These are phyloP conservation scores for Halictus rubicundus DNA, from an alignment of 1,140 invertebrate species.

Conservation along the genomic window DNA sequence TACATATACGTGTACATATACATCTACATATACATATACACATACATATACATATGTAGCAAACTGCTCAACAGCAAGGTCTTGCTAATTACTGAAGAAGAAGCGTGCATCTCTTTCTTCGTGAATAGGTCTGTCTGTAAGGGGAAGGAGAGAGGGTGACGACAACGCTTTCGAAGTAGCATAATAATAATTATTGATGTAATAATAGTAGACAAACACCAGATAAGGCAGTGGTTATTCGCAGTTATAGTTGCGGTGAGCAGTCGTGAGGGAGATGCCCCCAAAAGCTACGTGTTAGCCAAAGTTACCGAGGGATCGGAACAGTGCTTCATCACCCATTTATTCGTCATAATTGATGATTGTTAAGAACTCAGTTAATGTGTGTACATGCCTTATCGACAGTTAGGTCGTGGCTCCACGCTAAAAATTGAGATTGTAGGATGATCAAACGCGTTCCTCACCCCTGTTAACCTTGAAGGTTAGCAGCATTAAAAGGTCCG, in stretches of 20 bases:
- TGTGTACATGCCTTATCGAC: not conserved
- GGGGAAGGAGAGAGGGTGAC: constrained; percentile 30
- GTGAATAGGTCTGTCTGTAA: constrained; percentile 46
- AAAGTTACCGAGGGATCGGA: constrained; percentile 70
- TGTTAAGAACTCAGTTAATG: too few species aligned
- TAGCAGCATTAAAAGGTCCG: constrained; percentile 79
- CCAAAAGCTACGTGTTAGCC: constrained; percentile 81
- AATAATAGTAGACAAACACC: constrained; percentile 80
- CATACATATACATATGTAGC: constrained; percentile 43
- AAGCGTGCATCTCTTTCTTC: constrained; percentile 66
- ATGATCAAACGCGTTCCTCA: constrained; percentile 46
- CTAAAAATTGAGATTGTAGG: not conserved
- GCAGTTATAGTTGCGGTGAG: constrained; percentile 82
- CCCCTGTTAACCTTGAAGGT: constrained; percentile 76
- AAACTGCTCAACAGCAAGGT: constrained; percentile 52
- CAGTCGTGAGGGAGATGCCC: constrained; percentile 80
- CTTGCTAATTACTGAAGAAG: constrained; percentile 62
- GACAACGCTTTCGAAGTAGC: constrained; percentile 65
- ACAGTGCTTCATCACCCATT: constrained; percentile 29
- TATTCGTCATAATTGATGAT: not conserved
- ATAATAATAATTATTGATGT: constrained; percentile 67
- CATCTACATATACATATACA: constrained; percentile 15
- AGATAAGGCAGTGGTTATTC: constrained; percentile 81
- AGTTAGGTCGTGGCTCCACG: not conserved
- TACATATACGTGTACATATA: not conserved